These are phyloP conservation scores for Perca fluviatilis DNA, from an alignment of 2,113 vertebrate genomes.

Conservation along the genomic window DNA sequence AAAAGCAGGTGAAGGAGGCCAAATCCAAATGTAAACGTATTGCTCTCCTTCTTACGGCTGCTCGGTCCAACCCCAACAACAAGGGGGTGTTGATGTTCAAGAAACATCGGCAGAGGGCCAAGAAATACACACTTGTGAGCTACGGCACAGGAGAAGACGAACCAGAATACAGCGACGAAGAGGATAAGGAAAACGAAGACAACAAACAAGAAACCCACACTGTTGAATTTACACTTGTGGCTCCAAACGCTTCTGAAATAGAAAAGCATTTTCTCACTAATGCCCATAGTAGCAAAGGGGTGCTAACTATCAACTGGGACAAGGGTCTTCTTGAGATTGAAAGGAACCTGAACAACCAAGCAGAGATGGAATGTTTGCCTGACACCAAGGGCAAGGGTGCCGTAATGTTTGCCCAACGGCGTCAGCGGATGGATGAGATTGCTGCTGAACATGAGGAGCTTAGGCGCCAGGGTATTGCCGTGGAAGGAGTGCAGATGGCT, in stretches of 20 bases:
- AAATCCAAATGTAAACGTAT: constrained; percentile 99
- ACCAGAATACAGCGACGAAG: constrained; percentile 81
- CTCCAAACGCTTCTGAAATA: constrained; percentile 87
- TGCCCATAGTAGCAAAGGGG: constrained; percentile 80
- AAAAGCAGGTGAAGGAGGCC: constrained; percentile 97
- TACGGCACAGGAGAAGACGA: constrained; percentile 96
- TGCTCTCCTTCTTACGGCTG: constrained; percentile 93
- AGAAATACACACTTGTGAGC: constrained; percentile 96
- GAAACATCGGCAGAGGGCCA: constrained; percentile 93
- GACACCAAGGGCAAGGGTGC: constrained; percentile 96
- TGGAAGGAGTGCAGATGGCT: constrained; percentile 77
- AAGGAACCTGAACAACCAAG: constrained; percentile 84
- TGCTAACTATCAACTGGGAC: constrained; percentile 91
- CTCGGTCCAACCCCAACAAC: constrained; percentile 94
- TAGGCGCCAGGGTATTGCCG: constrained; percentile 81
- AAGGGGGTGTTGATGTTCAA: constrained; percentile 99
- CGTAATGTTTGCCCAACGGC: constrained; percentile 94
- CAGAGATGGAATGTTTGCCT: constrained; percentile 91
- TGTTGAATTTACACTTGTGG: constrained; percentile 88
- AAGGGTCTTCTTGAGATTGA: constrained; percentile 91
- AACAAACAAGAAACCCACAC: constrained; percentile 79
- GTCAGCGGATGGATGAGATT: constrained; percentile 95
- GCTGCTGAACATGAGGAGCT: constrained; percentile 93
- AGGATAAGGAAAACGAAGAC: constrained; percentile 85
- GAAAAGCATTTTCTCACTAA: constrained; percentile 89